phyloP scores from a whole-genome alignment of 1,140 invertebrate species.

The Drosophila sp. region DNA sequence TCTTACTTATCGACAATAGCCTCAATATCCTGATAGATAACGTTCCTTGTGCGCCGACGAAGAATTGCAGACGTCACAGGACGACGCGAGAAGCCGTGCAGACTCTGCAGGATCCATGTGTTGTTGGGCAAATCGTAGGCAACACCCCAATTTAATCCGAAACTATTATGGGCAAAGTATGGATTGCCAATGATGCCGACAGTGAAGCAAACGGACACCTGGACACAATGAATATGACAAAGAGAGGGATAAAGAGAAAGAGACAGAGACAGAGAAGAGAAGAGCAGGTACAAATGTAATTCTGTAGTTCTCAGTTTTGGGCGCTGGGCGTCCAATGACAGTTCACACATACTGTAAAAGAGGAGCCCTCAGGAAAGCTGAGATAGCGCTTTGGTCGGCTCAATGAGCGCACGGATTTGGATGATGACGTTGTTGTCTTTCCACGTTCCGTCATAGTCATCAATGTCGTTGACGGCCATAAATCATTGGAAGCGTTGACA shows the following conservation, averaged over 20 bases:
- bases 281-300: constrained; percentile 1
- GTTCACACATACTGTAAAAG: constrained; percentile 74
- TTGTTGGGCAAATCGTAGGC: constrained; percentile 90
- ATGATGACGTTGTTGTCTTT: constrained; percentile 41
- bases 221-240: constrained; percentile 43
- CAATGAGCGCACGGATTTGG: constrained; percentile 49
- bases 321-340: not conserved
- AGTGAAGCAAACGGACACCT: constrained; percentile 81
- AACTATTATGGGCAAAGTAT: constrained; percentile 71
- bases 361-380: constrained; percentile 84
- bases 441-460: constrained; percentile 73
- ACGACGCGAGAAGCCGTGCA: constrained; percentile 79
- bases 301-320: not conserved
- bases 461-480: constrained; percentile 63
- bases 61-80: constrained; percentile 85
- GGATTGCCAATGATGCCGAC: constrained; percentile 83
- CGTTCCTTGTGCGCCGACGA: constrained; percentile 86
- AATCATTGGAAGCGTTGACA: constrained; percentile 54
- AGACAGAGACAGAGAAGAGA: no score
- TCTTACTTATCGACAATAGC: constrained; percentile 85
- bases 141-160: constrained; percentile 89
- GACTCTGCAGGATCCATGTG: constrained; percentile 86
- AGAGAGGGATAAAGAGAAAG: no score
- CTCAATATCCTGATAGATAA: constrained; percentile 86
- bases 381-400: constrained; percentile 81